Evolutionary conservation across 2,113 vertebrate species (phyloP), one percentile per base, ranked within the genome.

Genomic region (Hyperopisus bebe): DNA sequence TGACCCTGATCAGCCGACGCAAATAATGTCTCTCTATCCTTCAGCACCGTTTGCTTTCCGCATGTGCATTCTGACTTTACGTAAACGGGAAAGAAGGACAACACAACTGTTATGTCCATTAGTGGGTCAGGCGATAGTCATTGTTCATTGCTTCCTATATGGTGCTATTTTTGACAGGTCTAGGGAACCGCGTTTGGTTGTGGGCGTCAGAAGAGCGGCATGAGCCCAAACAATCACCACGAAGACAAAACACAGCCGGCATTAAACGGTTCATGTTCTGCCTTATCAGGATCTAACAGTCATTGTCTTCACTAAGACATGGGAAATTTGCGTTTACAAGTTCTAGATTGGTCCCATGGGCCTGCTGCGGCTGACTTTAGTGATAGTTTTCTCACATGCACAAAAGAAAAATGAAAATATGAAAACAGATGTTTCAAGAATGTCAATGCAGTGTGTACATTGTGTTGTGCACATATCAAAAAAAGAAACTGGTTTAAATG

Each of bases 141-240:
- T 95, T 96, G 95, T 96, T 95, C 95, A 95, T 95, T 94, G 93
- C 94, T 96, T 94, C 93, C 92, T 94, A 95, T 95, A 92, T 91
- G 93, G 89, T 93, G 91, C 93, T 95, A 94, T 94, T 95, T 96
- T 93, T 93, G 94, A 95, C 91, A 91, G 92, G 90, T 92, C 91
- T 42, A 89, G 91, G 90, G 85, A 95, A 95, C 95, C 95, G 94
- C 93, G 87, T 19, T 8, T 35, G 42, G 66, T 90, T n/a, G 47
- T 62, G 58, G 39, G 89, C 88, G 90, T 94, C 92, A 94, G 92
- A 93, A 94, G 94, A 92, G 89, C 77, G 62, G 86, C 50, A 46
- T 50, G 87, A 92, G 93, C 85, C 89, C 90, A 93, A 94, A 94
- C 39, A 48, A 86, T 89, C 90, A 53, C 19, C 42, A 35, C 42